Conservation (phyloP, 2,797 vertebrate species). For the Discoglossus pictus region DNA sequence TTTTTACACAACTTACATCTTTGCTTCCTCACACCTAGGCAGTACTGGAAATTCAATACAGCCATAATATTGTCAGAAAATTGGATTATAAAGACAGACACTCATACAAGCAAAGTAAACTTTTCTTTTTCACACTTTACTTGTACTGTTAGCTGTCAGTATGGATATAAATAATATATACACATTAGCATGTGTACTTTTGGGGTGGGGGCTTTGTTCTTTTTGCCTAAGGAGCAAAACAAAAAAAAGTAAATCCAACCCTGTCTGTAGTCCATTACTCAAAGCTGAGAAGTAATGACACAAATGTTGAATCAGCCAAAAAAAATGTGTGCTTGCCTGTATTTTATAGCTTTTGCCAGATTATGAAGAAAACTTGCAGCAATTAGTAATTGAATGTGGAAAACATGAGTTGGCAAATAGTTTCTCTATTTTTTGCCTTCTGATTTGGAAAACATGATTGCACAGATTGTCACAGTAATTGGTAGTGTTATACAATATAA, state of each 20-base stretch:
- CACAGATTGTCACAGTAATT: conserved; percentile 27
- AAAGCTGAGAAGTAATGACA: conserved; percentile 1
- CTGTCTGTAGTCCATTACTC: not conserved
- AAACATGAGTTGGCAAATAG: conserved; percentile 17
- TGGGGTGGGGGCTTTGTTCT: not conserved
- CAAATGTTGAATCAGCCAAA: not conserved
- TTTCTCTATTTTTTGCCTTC: conserved; percentile 9
- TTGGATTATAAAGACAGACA: too few species aligned
- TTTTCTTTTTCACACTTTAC: too few species aligned
- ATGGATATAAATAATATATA: conserved; percentile 7
- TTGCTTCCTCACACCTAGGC: too few species aligned
- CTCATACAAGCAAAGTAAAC: too few species aligned
- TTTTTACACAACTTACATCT: too few species aligned
- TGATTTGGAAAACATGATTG: conserved; percentile 30
- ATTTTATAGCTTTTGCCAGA: conserved; percentile 12
- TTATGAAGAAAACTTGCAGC: conserved; percentile 5
- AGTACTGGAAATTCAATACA: too few species aligned
- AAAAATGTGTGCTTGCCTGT: conserved; percentile 4
- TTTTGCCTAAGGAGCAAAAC: not conserved
- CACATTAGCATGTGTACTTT: not conserved
- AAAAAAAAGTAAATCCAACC: not conserved
- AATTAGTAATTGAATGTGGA: conserved; percentile 22
- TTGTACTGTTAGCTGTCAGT: too few species aligned
- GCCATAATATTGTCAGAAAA: too few species aligned
- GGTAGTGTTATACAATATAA: conserved; percentile 19